Base-by-base conservation (phyloP, 2,888 invertebrate genomes). In the Nomada flava region DNA sequence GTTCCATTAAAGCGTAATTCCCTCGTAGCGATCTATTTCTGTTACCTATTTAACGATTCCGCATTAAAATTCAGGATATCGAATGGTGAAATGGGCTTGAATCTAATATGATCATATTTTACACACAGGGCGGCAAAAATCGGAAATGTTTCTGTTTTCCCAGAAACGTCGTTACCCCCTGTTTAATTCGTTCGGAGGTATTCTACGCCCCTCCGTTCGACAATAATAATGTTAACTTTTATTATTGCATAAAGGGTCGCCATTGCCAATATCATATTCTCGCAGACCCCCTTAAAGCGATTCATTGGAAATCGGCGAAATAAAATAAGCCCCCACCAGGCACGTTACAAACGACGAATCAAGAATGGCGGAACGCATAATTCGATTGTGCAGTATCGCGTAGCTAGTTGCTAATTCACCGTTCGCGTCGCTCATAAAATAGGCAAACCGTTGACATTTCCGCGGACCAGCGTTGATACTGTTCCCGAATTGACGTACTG, bases 401-500 rank as follows among this genome's bases (percentile, higher is more conserved):
- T 20, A 44, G 47, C 13, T 68, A 42, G 47, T 79, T 76, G 76
- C 18, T 11, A 76, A 76, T 79, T 79, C 76, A 55, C 13, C n/a
- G 18, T 3, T 50, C 50, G 59, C 15, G 13, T 2, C 50, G 50
- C 9, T 67, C 76, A 20, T 72, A 63, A 80, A 80, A 63, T 67
- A 55, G n/a, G 1, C 36, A 23, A 18, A 47, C 42, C 70, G 70
- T 79, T 79, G 79, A 79, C 70, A 76, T 76, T 65, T 44, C 69
- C 52, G 53, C 60, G 44, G 65, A 13, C 18, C 36, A 36, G 70
- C 60, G 67, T 72, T 68, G 78, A 72, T 72, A 77, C 79, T 77
- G 78, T 77, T 57, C 71, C 71, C 52, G 62, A 72, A 77, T 80
- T 79, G 81, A 81, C 79, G 79, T 64, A 79, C 73, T 52, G 63